phyloP scores from a whole-genome alignment of 1,140 invertebrate species.

The Brachionus plicatilis region DNA sequence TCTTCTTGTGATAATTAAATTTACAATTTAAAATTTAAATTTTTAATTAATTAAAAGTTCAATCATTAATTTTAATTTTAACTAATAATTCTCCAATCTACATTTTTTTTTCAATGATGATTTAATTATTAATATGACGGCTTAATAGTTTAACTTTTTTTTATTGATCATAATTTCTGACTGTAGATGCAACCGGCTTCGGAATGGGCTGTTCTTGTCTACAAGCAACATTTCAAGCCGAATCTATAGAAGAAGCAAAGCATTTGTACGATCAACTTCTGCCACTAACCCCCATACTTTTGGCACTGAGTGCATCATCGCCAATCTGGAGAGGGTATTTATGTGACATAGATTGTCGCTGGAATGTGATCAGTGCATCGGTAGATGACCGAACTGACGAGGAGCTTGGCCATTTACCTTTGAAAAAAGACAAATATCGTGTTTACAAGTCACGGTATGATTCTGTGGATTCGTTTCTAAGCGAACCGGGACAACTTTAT shows the following conservation, averaged over 20 bases:
- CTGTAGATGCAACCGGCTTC: conserved; percentile 93
- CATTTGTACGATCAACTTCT: conserved; percentile 94
- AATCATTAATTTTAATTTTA: too few relatives aligned
- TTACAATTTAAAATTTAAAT: too few relatives aligned
- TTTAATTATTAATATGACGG: too few relatives aligned
- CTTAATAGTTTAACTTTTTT: too few relatives aligned
- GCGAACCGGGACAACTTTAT: conserved; percentile 74
- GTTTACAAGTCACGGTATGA: conserved; percentile 96
- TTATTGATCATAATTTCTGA: too few relatives aligned
- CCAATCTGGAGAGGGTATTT: conserved; percentile 87
- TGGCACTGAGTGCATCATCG: conserved; percentile 90
- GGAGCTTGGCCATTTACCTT: conserved; percentile 71
- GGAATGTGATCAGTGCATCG: conserved; percentile 87
- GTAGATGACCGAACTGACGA: conserved; percentile 91
- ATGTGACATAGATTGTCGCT: conserved; percentile 90
- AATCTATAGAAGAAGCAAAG: conserved; percentile 89
- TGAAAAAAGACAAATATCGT: conserved; percentile 68
- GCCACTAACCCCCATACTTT: conserved; percentile 91
- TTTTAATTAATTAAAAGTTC: too few relatives aligned
- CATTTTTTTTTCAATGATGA: too few relatives aligned
- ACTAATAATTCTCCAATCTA: too few relatives aligned
- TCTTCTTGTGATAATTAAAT: too few relatives aligned
- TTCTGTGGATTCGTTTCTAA: conserved; percentile 93
- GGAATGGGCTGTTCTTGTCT: conserved; percentile 98
- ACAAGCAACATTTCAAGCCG: conserved; percentile 81